Base-by-base conservation (phyloP, 2,797 vertebrate species). In the Cirrhinus mrigala region DNA sequence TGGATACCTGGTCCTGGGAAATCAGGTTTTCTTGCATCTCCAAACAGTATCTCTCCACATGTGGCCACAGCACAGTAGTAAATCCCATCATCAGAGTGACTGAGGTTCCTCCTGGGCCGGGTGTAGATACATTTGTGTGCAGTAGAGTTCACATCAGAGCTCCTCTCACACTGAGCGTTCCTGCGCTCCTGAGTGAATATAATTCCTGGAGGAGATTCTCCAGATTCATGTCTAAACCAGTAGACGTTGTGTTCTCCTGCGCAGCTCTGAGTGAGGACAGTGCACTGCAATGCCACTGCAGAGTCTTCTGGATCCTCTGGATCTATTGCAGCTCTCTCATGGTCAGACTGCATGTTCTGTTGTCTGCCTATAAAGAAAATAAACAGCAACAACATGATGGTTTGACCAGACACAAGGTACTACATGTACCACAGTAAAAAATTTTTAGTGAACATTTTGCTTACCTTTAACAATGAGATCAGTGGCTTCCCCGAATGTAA, bases 61-160 rank as follows among this genome's bases (percentile, higher is more conserved):
- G 89, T 71, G 11, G 86, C 88, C 79, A 93, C 77, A 62, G 85
- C 91, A 44, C 93, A 94, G 86, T 92, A 90, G 87, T 94, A 93
- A 24, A 64, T 90, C 6, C 89, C 92, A 60, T 87, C 56, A 11
- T 93, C 91, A 69, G 56, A 3, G 6, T 56, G 71, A 60, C 82
- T 88, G 82, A 92, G 15, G 74, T 87, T 90, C 3, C 0, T 73
- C 88, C 79, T 92, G 22, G 86, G 87, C 24, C 92, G 54, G 62
- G 85, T 81, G 88, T 92, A 94, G 15, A 88, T 20, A 20, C 93
- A 93, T 68, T 33, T 88, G 54, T 54, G 82, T 0, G 87, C 77
- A 48, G 54, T 50, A 58, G 71, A 48, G 69, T 71, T 71, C 22
- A n/a, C 69, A 7, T 44, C 70, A 62, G 84, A 1, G 3, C 74